Conservation (phyloP, 1,140 invertebrate species). For the Pachypsylla venusta region DNA sequence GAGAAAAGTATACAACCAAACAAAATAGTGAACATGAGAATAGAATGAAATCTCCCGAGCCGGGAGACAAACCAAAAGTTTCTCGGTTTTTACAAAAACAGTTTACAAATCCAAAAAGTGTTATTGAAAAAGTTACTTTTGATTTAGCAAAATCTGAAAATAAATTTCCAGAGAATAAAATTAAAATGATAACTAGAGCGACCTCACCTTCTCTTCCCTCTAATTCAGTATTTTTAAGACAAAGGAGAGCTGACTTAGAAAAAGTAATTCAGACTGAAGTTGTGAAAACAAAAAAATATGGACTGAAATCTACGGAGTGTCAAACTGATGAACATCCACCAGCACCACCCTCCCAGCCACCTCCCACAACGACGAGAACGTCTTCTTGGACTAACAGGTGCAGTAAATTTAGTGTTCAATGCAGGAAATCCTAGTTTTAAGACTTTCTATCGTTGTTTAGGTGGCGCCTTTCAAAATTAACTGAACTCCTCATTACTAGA, state of each 20-base stretch:
- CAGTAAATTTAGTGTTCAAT: too few relatives aligned
- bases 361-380: neutral
- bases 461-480: too few relatives aligned
- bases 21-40: neutral
- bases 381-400: neutral
- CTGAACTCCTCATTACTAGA: too few relatives aligned
- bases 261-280: constrained; percentile 51
- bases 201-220: constrained; percentile 58
- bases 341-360: neutral
- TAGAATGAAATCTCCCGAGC: neutral
- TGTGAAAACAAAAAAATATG: constrained; percentile 33
- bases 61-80: neutral
- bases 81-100: neutral
- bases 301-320: neutral
- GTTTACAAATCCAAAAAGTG: neutral
- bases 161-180: constrained; percentile 11
- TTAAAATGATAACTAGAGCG: constrained; percentile 49
- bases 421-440: too few relatives aligned
- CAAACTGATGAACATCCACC: neutral
- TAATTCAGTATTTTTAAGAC: constrained; percentile 42
- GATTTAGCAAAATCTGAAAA: neutral
- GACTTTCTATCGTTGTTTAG: too few relatives aligned
- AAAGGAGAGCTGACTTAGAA: constrained; percentile 48
- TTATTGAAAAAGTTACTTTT: neutral
- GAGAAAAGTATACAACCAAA: neutral